phyloP scores from a whole-genome alignment of 2,888 invertebrate species.

The Aphidius colemani region DNA sequence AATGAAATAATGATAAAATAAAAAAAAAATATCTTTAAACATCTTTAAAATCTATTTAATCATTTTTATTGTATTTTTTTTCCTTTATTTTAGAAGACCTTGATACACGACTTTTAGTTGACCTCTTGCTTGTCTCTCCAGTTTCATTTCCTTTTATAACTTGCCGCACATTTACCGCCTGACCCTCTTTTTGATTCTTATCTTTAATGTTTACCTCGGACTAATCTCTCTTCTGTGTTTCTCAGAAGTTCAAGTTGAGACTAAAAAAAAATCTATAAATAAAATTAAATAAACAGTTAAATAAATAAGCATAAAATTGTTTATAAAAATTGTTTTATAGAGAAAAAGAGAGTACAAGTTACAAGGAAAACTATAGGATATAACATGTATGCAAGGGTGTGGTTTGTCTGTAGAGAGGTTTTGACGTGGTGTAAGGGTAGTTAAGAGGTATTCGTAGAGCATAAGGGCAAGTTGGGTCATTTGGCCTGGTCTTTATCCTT shows the following conservation, averaged over 20 bases:
- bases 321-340: neutral
- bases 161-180: neutral
- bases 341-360: constrained; percentile 9
- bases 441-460: constrained; percentile 27
- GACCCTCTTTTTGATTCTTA: constrained; percentile 2
- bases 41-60: too few relatives aligned
- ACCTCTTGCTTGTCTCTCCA: constrained; percentile 6
- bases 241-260: neutral
- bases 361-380: constrained; percentile 14
- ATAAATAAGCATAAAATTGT: constrained; percentile 9
- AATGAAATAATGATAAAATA: too few relatives aligned
- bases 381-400: constrained; percentile 13
- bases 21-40: too few relatives aligned
- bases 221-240: neutral
- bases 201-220: too few relatives aligned
- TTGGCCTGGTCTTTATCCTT: constrained; percentile 8
- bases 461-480: constrained; percentile 22
- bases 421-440: constrained; percentile 14
- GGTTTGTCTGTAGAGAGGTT: constrained; percentile 15
- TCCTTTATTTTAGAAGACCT: too few relatives aligned
- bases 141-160: neutral
- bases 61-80: too few relatives aligned
- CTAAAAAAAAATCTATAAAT: neutral
- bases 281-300: neutral
- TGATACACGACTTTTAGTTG: neutral